Evolutionary conservation across 2,888 invertebrate genomes (phyloP), one percentile per base, ranked within the genome.

Genomic region (Drosophila flavopinicola): DNA sequence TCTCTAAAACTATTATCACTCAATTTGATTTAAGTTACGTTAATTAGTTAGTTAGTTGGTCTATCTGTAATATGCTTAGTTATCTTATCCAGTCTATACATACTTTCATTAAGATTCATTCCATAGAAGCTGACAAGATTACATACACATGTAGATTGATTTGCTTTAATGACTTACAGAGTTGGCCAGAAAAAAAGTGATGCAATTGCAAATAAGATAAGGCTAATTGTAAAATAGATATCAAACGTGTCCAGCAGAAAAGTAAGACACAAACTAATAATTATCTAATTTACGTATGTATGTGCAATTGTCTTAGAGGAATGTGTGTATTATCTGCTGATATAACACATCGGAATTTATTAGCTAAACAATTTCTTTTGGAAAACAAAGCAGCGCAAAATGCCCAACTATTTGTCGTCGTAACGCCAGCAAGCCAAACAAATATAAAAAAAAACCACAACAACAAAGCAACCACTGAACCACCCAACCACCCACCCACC

Each of bases 331-430:
- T n/a, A 20, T 20, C 10, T 24, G 41, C 37, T 65, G 66, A 45
- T 65, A 64, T 64, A 56, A 49, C 49, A 38, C 49, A 17, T 59
- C 54, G 72, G 68, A 66, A 73, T 72, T 67, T 39, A 17, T 56
- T 67, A 63, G 47, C 45, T 39, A 71, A 71, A 71, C 68, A 71
- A 52, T 69, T 64, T 52, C 51, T 52, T 56, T 41, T 10, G 41
- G 47, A 65, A 57, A 66, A 39, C 48, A 65, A 64, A 29, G 44
- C 69, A 47, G 39, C 17, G 35, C 13, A 47, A 61, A 57, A 72
- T 54, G 24, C 54, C 41, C 39, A 60, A 49, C 15, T 61, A 42
- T 49, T 60, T 60, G 61, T 48, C 41, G 57, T 37, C 59, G 39
- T 24, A 59, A 59, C 51, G 56, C 51, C 52, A 52, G 7, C 45